Evolutionary conservation across 2,797 vertebrate genomes (phyloP).

Genomic region (Masticophis lateralis): DNA sequence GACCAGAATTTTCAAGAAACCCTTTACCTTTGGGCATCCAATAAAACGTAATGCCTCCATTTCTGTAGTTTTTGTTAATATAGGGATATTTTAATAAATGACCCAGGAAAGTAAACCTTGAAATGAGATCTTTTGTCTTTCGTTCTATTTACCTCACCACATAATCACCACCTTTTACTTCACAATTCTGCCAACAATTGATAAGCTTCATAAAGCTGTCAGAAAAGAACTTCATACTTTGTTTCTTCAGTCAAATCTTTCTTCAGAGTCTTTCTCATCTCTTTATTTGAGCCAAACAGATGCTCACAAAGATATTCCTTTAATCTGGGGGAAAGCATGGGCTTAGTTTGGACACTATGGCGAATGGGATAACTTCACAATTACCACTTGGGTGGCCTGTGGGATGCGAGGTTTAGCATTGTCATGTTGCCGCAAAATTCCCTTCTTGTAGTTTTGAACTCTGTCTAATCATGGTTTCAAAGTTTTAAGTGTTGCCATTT

Average conservation of each 20-base stretch:
- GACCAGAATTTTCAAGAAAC: neutral
- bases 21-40: neutral
- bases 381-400: neutral
- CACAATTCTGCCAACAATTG: neutral
- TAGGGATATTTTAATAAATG: neutral
- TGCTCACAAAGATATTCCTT: neutral
- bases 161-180: neutral
- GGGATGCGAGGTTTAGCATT: neutral
- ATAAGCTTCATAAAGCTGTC: neutral
- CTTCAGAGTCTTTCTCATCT: neutral
- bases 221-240: neutral
- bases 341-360: neutral
- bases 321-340: neutral
- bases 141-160: neutral
- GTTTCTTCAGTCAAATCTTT: neutral
- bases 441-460: neutral
- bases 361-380: neutral
- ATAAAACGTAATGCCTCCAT: neutral
- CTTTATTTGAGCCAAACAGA: neutral
- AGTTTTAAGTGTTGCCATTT: neutral
- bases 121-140: neutral
- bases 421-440: neutral
- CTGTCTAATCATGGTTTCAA: neutral
- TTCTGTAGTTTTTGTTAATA: neutral
- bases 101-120: neutral